Evolutionary conservation across 2,797 vertebrate species (phyloP).

Genomic region (Taenioides sp.): DNA sequence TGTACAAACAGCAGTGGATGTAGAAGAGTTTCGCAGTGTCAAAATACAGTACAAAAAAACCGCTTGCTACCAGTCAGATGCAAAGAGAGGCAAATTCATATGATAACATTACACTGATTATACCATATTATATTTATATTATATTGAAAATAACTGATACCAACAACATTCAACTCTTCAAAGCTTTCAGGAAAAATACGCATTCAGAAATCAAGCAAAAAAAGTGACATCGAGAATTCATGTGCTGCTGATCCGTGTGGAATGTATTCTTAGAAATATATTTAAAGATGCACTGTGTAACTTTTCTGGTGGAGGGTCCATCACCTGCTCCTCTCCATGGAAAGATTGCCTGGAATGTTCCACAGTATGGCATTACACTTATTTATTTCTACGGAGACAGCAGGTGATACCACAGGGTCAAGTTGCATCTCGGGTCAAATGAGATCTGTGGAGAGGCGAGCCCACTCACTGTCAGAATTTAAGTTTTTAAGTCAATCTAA

Average conservation of each 20-base stretch:
- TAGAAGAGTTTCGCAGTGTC: constrained; percentile 72
- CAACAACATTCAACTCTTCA: constrained; percentile 63
- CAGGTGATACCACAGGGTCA: no score
- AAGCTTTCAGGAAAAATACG: constrained; percentile 54
- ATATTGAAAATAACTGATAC: constrained; percentile 69
- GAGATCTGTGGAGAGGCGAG: no score
- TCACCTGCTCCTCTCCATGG: no score
- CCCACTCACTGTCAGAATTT: no score
- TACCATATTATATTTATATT: constrained; percentile 46
- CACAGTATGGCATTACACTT: no score
- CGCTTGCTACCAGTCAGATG: constrained; percentile 65
- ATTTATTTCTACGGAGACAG: no score
- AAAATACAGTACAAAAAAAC: constrained; percentile 72
- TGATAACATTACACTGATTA: constrained; percentile 53
- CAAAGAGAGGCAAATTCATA: constrained; percentile 63
- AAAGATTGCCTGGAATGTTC: no score
- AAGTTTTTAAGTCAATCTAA: no score
- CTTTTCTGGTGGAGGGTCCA: no score
- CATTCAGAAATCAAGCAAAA: constrained; percentile 59
- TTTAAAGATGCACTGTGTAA: no score
- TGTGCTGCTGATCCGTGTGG: constrained; percentile 43
- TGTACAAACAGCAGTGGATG: constrained; percentile 71
- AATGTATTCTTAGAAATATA: constrained; percentile 45
- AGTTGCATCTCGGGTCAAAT: no score
- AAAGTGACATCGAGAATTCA: constrained; percentile 45